These are phyloP conservation scores for Ciona savignyi DNA, from an alignment of 23 tunicate species.

Conservation along the genomic window DNA sequence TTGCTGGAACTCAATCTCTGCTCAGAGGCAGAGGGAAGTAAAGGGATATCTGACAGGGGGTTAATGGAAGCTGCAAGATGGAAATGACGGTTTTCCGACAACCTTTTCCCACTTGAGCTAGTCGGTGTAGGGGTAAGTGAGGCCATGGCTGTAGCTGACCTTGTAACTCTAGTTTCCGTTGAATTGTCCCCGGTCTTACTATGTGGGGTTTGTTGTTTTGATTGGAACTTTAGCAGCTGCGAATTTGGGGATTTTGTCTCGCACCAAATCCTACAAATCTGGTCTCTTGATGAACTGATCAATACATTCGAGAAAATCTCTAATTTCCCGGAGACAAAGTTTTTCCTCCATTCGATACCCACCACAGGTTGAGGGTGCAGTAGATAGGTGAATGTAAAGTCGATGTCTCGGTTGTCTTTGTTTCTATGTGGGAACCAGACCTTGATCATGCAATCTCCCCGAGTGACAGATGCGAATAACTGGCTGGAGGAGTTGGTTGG, in stretches of 20 bases:
- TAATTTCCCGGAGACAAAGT: conserved; percentile 19
- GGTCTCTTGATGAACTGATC: conserved; percentile 75
- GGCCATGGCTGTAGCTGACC: background rate
- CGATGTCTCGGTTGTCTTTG: conserved; percentile 11
- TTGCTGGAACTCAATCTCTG: background rate
- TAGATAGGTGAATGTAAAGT: conserved; percentile 67
- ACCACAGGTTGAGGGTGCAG: conserved; percentile 77
- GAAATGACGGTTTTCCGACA: conserved; percentile 35
- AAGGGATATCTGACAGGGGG: conserved; percentile 76
- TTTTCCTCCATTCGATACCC: conserved; percentile 89
- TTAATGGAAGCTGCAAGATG: conserved; percentile 91
- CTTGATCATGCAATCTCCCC: conserved; percentile 77
- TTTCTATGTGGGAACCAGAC: conserved; percentile 62
- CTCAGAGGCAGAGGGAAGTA: conserved; percentile 37
- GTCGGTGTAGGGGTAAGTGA: background rate
- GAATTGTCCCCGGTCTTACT: background rate
- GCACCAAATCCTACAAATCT: conserved; percentile 87
- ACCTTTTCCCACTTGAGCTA: background rate
- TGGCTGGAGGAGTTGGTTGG: conserved; percentile 25
- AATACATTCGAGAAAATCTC: conserved; percentile 52
- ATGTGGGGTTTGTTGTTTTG: background rate
- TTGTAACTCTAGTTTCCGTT: background rate
- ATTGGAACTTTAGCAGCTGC: background rate
- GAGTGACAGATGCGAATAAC: conserved; percentile 66
- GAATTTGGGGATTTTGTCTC: conserved; percentile 66